Evolutionary conservation across 2,888 invertebrate species (phyloP).

Genomic region (Erebia palarica): DNA sequence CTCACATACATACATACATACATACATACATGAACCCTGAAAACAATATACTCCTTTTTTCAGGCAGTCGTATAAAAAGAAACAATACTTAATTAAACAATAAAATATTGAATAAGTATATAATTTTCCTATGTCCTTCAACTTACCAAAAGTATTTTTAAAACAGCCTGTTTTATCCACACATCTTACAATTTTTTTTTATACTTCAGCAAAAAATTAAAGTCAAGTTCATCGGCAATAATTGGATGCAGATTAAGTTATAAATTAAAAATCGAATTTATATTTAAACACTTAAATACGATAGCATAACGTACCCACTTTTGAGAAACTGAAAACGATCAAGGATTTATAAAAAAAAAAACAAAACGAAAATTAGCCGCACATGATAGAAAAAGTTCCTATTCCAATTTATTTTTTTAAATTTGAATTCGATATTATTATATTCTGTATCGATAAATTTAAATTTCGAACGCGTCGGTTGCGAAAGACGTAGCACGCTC

Average conservation of each 20-base stretch:
- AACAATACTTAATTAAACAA: too few relatives aligned
- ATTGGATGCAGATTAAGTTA: too few relatives aligned
- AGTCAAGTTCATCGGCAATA: too few relatives aligned
- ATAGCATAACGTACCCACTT: neutral
- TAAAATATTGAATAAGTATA: too few relatives aligned
- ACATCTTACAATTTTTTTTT: neutral
- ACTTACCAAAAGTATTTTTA: neutral
- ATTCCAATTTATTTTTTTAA: neutral
- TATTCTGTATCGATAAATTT: slow-evolving; percentile 12
- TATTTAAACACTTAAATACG: too few relatives aligned
- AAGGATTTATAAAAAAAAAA: neutral
- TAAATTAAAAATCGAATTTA: too few relatives aligned
- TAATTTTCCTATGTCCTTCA: neutral
- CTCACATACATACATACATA: too few relatives aligned
- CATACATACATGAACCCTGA: too few relatives aligned
- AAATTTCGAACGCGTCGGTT: slow-evolving; percentile 35
- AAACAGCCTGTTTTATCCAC: neutral
- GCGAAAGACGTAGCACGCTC: slow-evolving; percentile 32
- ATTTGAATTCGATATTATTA: neutral
- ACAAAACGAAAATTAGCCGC: neutral
- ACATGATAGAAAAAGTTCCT: neutral
- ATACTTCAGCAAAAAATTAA: neutral
- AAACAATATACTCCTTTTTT: too few relatives aligned
- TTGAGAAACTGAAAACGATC: neutral
- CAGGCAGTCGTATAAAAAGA: too few relatives aligned